phyloP scores from a whole-genome alignment of 1,140 invertebrate genomes.

The Platyura marginata region DNA sequence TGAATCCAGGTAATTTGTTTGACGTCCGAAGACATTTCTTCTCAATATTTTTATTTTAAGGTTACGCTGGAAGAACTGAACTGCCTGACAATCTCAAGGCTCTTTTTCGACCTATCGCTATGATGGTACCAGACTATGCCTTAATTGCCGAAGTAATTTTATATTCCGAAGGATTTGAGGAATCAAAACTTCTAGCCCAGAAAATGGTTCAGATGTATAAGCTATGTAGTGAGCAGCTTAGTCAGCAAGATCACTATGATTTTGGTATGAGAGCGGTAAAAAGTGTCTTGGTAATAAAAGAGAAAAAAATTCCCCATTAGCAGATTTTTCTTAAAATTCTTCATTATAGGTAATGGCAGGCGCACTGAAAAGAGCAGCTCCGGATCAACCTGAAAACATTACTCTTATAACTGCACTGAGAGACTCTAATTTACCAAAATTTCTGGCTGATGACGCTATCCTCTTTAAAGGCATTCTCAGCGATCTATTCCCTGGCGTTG shows the following conservation, averaged over 20 bases:
- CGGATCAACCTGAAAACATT: constrained; percentile 60
- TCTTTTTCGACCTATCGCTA: constrained; percentile 71
- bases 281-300: constrained; percentile 35
- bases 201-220: constrained; percentile 90
- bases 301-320: too few relatives aligned
- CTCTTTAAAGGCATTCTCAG: constrained; percentile 74
- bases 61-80: constrained; percentile 73
- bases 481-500: constrained; percentile 75
- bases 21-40: too few relatives aligned
- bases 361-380: constrained; percentile 65
- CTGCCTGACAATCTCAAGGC: constrained; percentile 70
- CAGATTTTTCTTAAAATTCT: too few relatives aligned
- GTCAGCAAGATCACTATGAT: constrained; percentile 85
- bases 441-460: constrained; percentile 65
- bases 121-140: constrained; percentile 88
- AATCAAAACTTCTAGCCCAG: constrained; percentile 61
- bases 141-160: constrained; percentile 83
- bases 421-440: constrained; percentile 86
- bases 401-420: constrained; percentile 65
- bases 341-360: constrained; percentile 80
- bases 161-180: constrained; percentile 83
- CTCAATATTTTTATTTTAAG: too few relatives aligned
- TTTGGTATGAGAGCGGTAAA: constrained; percentile 73
- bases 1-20: constrained; percentile 40
- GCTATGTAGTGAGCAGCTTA: constrained; percentile 78